phyloP scores from a whole-genome alignment of 2,113 vertebrate genomes.

The Micromys minutus region DNA sequence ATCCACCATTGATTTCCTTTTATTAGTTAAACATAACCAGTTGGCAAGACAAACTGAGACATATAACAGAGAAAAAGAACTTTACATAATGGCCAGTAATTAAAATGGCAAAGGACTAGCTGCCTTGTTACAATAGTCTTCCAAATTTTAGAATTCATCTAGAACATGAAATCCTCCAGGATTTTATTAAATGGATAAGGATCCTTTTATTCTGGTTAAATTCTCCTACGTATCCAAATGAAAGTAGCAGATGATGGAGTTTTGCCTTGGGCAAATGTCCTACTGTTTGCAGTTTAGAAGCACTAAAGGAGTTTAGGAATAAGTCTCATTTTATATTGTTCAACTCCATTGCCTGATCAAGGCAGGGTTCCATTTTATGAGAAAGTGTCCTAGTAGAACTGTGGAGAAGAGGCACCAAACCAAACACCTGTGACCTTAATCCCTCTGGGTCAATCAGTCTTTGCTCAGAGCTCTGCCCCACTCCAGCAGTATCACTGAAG shows the following conservation, averaged over 20 bases:
- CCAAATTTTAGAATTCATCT: background rate
- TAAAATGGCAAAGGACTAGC: background rate
- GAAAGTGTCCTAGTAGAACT: background rate
- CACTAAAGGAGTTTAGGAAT: background rate
- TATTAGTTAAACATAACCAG: background rate
- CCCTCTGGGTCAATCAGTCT: background rate
- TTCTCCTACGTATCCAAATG: background rate
- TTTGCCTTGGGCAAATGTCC: constrained; percentile 1
- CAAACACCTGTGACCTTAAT: background rate
- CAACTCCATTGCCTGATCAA: background rate
- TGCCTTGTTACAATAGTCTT: background rate
- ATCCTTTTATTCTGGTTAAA: background rate
- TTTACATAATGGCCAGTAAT: background rate
- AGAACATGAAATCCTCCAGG: background rate
- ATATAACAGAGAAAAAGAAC: background rate
- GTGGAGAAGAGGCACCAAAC: background rate
- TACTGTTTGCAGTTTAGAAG: background rate
- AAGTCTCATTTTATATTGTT: background rate
- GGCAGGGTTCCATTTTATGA: background rate
- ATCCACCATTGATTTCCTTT: background rate
- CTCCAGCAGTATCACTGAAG: background rate
- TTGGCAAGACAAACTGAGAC: background rate
- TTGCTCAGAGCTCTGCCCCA: background rate
- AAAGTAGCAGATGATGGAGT: background rate
- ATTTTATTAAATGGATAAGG: background rate